Evolutionary conservation across 1,140 invertebrate species (phyloP), one percentile per base, ranked within the genome.

Genomic region (Heliconius hermathena): DNA sequence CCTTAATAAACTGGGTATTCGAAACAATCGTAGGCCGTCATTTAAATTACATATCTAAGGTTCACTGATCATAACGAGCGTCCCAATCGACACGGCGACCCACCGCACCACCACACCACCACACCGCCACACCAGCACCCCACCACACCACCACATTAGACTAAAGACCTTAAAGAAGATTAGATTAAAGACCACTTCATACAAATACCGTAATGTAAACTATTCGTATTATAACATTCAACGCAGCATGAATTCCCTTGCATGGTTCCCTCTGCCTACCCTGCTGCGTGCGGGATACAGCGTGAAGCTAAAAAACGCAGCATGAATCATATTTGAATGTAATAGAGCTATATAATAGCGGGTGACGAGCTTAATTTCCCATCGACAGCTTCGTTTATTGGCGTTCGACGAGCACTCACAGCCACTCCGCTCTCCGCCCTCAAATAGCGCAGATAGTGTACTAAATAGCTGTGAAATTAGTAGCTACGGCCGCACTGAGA

Each of bases 11-110:
- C 52, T 29, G 16, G 36, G 52, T 73, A 66, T 29, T 22, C 54
- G 57, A 76, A 60, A 75, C 74, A 75, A 60, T 75, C 74, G 73
- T 5, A 57, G 18, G 52, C 73, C 57, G 74, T 66, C 52, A 76
- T 70, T 41, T 70, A 66, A 76, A 70, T 76, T 46, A 76, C 26
- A 38, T 76, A 36, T 33, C 4, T 33, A 33, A 33, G 33, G 33
- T 5, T 33, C 3, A 5, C 33, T 33, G 57, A 22, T 41, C 57
- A 70, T 22, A 41, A 26, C 54, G 33, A 20, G 20, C 52, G 16
- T 20, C 60, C 46, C 38, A 20, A 38, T 33, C n/a, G 57, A 74
- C 6, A 57, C 54, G n/a, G 74, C 74, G 52, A 60, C 74, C 54
- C 49, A 26, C 1, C 26, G 26, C 1, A 26, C 26, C 26, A 26